Evolutionary conservation across 1,140 invertebrate genomes (phyloP).

Genomic region (Andricus grossulariae): DNA sequence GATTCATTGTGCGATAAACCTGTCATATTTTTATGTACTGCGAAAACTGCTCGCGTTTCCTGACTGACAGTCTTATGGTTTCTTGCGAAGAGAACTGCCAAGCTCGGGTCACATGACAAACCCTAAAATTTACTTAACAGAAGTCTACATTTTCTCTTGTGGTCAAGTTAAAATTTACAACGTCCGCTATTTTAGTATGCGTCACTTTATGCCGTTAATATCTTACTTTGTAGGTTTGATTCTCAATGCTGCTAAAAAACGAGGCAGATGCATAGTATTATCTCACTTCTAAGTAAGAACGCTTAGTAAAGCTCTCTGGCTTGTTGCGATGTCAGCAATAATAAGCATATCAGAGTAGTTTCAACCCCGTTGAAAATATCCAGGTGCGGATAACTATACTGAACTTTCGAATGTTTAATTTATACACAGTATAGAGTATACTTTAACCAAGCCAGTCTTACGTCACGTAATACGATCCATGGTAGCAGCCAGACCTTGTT

Average conservation of each 20-base stretch:
- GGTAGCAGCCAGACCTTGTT: background rate
- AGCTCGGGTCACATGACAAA: background rate
- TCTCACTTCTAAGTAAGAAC: too few species aligned
- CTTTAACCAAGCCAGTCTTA: constrained; percentile 9
- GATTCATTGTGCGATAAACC: background rate
- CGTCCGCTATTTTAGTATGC: background rate
- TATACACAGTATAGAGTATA: constrained; percentile 6
- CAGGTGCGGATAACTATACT: background rate
- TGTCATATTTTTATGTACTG: background rate
- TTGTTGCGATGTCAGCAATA: too few species aligned
- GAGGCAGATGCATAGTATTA: too few species aligned
- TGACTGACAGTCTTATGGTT: background rate
- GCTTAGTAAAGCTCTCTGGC: too few species aligned
- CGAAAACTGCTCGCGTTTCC: background rate
- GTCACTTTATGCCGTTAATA: too few species aligned
- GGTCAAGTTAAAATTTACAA: background rate
- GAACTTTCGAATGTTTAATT: constrained; percentile 27
- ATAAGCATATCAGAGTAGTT: too few species aligned
- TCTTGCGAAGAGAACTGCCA: background rate
- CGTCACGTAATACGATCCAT: constrained; percentile 1
- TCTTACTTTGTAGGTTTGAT: too few species aligned
- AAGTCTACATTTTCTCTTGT: background rate
- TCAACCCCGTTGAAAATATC: background rate
- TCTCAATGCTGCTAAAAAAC: too few species aligned
- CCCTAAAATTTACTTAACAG: background rate